These are phyloP conservation scores for Cantharis rufa DNA, from an alignment of 2,888 invertebrate species.

Conservation along the genomic window DNA sequence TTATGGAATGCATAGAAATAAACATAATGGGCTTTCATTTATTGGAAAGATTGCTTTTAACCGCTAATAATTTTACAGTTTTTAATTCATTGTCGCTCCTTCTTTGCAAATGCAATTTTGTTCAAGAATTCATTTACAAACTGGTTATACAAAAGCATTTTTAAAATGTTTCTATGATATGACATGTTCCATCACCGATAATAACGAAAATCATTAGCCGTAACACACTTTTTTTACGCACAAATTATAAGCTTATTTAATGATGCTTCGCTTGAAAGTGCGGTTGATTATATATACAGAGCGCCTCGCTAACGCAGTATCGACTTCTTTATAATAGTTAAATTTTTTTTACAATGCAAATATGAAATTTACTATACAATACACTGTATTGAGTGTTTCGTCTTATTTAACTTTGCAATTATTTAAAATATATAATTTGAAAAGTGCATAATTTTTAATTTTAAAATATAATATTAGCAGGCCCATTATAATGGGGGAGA, in stretches of 20 bases:
- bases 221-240: not conserved
- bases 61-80: not conserved
- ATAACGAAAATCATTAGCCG: not conserved
- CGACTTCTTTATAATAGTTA: no score
- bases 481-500: no score
- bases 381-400: no score
- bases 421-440: no score
- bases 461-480: no score
- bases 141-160: not conserved
- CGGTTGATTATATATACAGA: not conserved
- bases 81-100: not conserved
- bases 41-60: not conserved
- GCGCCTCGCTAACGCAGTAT: not conserved
- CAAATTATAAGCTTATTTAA: not conserved
- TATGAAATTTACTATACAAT: no score
- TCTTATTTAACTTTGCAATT: no score
- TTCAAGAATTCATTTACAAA: not conserved
- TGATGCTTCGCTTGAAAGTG: not conserved
- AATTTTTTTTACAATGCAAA: no score
- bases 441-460: no score
- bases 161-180: not conserved
- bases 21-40: not conserved
- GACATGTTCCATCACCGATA: not conserved
- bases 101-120: not conserved
- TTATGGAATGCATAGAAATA: not conserved